Percentiles rank a stretch among this genome's conserved stretches.
Conservation (phyloP, 1,140 invertebrate genomes). For the Drosophila nasuta region DNA sequence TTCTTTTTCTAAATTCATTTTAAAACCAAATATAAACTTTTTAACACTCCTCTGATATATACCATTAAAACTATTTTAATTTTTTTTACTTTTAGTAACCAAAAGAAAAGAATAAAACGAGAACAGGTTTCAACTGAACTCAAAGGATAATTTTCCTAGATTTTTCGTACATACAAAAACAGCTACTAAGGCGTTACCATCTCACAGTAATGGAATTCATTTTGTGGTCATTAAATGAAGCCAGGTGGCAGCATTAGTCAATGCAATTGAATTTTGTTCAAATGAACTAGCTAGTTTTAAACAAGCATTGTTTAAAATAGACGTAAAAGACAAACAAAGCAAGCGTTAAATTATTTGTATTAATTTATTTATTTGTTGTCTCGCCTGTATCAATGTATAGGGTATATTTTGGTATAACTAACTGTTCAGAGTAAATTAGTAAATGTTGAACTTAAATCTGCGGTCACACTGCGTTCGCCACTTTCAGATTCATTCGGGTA, state of each 20-base stretch:
- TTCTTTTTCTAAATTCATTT: too few species aligned
- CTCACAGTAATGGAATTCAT: neutral
- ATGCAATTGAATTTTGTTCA: neutral
- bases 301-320: neutral
- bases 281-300: neutral
- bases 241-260: conserved; percentile 13
- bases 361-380: neutral
- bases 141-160: too few species aligned
- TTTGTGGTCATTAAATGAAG: conserved; percentile 26
- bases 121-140: too few species aligned
- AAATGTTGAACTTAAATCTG: too few species aligned
- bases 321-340: conserved; percentile 11
- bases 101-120: too few species aligned
- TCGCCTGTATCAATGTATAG: conserved; percentile 26
- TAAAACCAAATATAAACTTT: too few species aligned
- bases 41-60: too few species aligned
- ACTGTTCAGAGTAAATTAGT: too few species aligned
- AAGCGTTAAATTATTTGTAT: conserved; percentile 2
- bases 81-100: too few species aligned
- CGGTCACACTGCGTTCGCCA: conserved; percentile 4
- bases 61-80: too few species aligned
- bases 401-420: too few species aligned
- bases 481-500: conserved; percentile 14
- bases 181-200: conserved; percentile 17
- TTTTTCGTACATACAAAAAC: too few species aligned